Base-by-base conservation (phyloP, 2,888 invertebrate genomes). In the Lagria hirta region DNA sequence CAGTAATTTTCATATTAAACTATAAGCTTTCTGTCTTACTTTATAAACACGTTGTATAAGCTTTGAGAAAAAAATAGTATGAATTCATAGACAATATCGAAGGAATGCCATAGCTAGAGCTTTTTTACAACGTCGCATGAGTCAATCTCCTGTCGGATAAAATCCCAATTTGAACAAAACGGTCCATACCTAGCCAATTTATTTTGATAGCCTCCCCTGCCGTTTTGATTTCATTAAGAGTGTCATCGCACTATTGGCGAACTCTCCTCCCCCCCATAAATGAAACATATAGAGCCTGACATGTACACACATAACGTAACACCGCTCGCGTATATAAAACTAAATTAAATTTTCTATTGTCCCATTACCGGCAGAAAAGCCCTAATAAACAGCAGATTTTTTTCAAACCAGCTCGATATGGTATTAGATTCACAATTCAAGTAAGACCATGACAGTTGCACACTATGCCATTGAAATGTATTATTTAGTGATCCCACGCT, bases 171-270 rank as follows among this genome's bases (percentile, higher is more conserved):
- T 62, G 54, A 57, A 58, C 58, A 54, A 57, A 63, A 50, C 57
- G 52, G 46, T 38, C 45, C 52, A 46, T 49, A 47, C 55, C 33
- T 35, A 44, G 54, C 61, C 65, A 66, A 65, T 66, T 66, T 66
- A 64, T 68, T 66, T 66, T 66, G 65, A 66, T 66, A 65, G 64
- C 64, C 58, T 60, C 59, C 61, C 56, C 62, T 55, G 64, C 57
- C 65, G 66, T 67, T 69, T 67, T 68, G 67, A 68, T 68, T 68
- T 68, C 67, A 68, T 68, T 67, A 66, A 65, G 67, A 62, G 64
- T 64, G 66, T 64, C 65, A 64, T 66, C 63, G 57, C 57, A 60
- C 60, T 60, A 61, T 60, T 52, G 60, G 58, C 55, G 54, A 43
- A 28, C 28, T 16, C 50, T 49, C 44, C 32, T 26, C n/a, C 37